These are phyloP conservation scores for Hemiprocne comata DNA, from an alignment of 2,113 vertebrate species.

Conservation along the genomic window DNA sequence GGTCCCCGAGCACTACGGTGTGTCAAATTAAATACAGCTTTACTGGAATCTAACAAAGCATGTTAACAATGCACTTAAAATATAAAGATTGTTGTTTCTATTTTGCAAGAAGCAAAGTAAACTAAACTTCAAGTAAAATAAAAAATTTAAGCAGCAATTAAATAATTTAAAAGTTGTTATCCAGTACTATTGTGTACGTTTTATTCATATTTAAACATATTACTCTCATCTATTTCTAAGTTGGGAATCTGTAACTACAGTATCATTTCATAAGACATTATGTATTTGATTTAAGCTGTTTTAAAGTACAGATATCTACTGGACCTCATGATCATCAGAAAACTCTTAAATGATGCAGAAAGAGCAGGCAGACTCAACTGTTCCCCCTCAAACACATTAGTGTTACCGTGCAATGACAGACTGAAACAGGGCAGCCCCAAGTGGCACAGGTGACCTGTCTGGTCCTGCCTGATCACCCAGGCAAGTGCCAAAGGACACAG, in stretches of 20 bases:
- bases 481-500: neutral
- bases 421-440: neutral
- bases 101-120: constrained; percentile 57
- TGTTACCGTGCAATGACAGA: neutral
- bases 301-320: neutral
- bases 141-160: constrained; percentile 41
- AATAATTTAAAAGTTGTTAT: constrained; percentile 23
- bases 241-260: neutral
- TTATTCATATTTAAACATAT: constrained; percentile 44
- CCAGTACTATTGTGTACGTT: neutral
- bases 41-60: constrained; percentile 62
- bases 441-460: neutral
- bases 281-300: neutral
- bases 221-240: neutral
- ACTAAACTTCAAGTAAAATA: constrained; percentile 13
- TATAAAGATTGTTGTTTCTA: constrained; percentile 29
- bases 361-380: neutral
- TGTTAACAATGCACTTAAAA: constrained; percentile 49
- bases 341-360: neutral
- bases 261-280: neutral
- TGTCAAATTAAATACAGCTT: constrained; percentile 70
- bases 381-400: neutral
- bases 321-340: neutral
- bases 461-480: neutral
- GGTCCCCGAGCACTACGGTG: constrained; percentile 46